Percentiles rank a stretch among this genome's conserved stretches.
phyloP scores from a whole-genome alignment of 2,888 invertebrate genomes.

The Caenorhabditis afra region DNA sequence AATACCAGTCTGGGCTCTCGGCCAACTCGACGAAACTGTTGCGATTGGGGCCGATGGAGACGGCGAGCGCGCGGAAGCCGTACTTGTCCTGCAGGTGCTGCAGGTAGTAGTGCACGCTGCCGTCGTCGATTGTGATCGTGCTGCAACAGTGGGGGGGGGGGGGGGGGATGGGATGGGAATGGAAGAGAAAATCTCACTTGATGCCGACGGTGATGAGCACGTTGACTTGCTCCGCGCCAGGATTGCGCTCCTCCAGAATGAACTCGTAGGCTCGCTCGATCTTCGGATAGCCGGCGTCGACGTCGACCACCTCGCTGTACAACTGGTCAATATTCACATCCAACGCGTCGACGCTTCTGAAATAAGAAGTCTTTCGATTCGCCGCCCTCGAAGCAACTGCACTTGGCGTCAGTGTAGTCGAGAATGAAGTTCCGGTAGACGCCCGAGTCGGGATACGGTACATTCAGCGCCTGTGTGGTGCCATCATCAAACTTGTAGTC shows the following conservation, averaged over 20 bases:
- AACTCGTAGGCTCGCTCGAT: conserved; percentile 37
- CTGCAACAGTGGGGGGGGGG: too few species aligned
- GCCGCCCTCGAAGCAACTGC: neutral
- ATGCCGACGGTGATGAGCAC: conserved; percentile 49
- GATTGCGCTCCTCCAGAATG: conserved; percentile 35
- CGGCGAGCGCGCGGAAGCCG: neutral
- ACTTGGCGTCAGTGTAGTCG: conserved; percentile 46
- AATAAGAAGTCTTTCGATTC: neutral
- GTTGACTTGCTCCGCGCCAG: conserved; percentile 9
- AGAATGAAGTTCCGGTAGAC: conserved; percentile 36
- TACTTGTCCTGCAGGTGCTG: conserved; percentile 2
- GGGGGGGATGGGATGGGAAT: neutral
- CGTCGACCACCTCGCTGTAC: conserved; percentile 9
- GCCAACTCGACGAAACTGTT: conserved; percentile 9
- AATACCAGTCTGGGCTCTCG: conserved; percentile 34
- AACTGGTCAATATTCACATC: conserved; percentile 33
- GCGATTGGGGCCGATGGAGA: conserved; percentile 14
- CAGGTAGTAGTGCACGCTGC: conserved; percentile 6
- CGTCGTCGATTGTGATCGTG: neutral
- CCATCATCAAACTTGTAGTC: conserved; percentile 31
- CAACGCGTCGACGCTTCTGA: conserved; percentile 31
- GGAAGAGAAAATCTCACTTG: conserved; percentile 20
- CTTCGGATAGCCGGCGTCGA: neutral
- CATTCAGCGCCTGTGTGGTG: conserved; percentile 43
- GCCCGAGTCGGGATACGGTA: conserved; percentile 47